Evolutionary conservation across 2,888 invertebrate species (phyloP), one percentile per base, ranked within the genome.

Genomic region (Pegoplata infirma): DNA sequence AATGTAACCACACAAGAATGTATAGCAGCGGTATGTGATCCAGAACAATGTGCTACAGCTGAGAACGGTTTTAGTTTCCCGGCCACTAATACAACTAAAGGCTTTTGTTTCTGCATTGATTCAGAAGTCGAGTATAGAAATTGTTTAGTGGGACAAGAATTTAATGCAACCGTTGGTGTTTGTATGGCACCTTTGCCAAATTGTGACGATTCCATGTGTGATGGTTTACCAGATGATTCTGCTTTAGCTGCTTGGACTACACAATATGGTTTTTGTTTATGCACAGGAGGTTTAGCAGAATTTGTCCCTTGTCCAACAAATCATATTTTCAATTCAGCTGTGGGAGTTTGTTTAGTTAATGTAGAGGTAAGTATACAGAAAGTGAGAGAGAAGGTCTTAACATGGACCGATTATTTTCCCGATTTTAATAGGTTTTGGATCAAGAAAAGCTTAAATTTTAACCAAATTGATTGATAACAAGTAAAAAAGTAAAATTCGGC

Each of bases 21-120:
- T 16, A 32, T 6, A 0, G n/a, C 64, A 0, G 3, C 64, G 0
- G 81, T 86, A 25, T 87, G 86, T 47, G 82, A 83, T 72, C 17
- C 71, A 14, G 77, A 64, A 10, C 76, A 74, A n/a, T 87, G 86
- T 32, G 16, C 59, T 8, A 25, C 21, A 6, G 67, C 80, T 6
- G 3, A 72, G 0, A 53, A 83, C 12, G 71, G 64, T 25, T 2
- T 16, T 0, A 68, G 77, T 6, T 83, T 84, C 56, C 66, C 84
- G 4, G 80, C 87, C 21, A 3, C 5, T 40, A 7, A 72, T 6
- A 59, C 78, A 16, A 47, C 78, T 1, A 16, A 58, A 12, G 86
- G 84, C 4, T 86, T 84, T 81, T 87, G 86, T 46, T 0, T 81
- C 6, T 87, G 86, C 40, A 0, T 51, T 0, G 56, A 79, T 8